A percentile compares a stretch with the other conserved stretches of the same genome.
phyloP scores from a whole-genome alignment of 2,888 invertebrate genomes.

The Drosophila yooni region DNA sequence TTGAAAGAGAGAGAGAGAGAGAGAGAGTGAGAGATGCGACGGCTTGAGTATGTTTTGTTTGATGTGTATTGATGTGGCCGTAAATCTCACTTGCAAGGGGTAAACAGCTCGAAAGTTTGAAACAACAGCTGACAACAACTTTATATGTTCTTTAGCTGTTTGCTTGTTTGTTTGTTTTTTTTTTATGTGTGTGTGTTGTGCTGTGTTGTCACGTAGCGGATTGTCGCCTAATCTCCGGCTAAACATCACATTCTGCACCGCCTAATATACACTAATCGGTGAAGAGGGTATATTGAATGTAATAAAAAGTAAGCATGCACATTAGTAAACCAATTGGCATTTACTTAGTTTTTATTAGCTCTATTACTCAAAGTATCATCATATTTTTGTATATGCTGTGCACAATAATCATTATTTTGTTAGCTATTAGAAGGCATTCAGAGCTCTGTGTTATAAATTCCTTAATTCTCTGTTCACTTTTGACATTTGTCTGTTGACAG shows the following conservation, averaged over 20 bases:
- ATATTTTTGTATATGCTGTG: neutral
- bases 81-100: constrained; percentile 66
- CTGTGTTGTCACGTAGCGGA: constrained; percentile 51
- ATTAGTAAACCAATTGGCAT: neutral
- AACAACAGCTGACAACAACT: constrained; percentile 36
- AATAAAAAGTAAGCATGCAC: neutral
- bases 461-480: neutral
- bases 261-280: constrained; percentile 37
- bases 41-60: constrained; percentile 36
- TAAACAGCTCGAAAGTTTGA: constrained; percentile 50
- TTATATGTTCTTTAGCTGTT: constrained; percentile 30
- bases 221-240: constrained; percentile 68
- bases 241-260: constrained; percentile 59
- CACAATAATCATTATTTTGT: neutral
- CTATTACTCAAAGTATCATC: neutral
- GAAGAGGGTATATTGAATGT: constrained; percentile 9
- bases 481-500: neutral
- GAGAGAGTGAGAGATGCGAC: neutral
- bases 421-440: too few species aligned
- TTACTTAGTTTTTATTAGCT: neutral
- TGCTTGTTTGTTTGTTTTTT: constrained; percentile 12
- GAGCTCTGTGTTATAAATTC: neutral
- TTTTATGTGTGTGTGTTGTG: constrained; percentile 8
- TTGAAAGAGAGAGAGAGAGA: neutral
- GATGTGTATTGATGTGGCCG: constrained; percentile 75